Base-by-base conservation (phyloP, 2,113 vertebrate species). In the Pyxicephalus adspersus region DNA sequence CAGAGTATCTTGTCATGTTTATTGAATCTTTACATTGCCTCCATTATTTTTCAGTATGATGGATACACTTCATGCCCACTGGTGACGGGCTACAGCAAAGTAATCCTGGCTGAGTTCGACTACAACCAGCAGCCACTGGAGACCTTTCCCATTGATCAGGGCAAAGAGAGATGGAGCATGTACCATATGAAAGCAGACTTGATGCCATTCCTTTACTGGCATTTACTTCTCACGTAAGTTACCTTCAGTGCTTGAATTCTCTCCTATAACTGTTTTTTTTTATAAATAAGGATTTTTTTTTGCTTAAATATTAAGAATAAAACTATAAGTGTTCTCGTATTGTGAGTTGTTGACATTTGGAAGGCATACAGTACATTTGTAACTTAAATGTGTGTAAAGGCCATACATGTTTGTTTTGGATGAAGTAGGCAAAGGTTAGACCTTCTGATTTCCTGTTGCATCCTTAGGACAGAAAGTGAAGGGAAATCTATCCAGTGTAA, bases 31-130 rank as follows among this genome's bases (percentile, higher is more conserved):
- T 22, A 57, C 31, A 29, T 74, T 60, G 6, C 31, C 38, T 60
- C 20, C 20, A 31, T 83, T 28, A 26, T 6, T 91, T n/a, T 92
- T 67, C 76, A 99, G 98, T 99, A 99, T 5, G 94, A 98, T 76
- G 98, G 98, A 64, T 99, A 99, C 81, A 98, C 97, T 0, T 99
- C 98, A 0, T 99, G 98, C 80, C 98, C 97, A 0, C 84, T 99
- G 52, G 94, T 99, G 52, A 99, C 97, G 0, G 91, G 90, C 87
- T 99, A 98, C 87, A 95, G 94, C 82, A 94, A 93, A 0, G 96
- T 96, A 3, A 94, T 99, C 71, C 90, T 99, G 63, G 98, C 98
- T 0, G 98, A 99, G 84, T 99, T 99, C 86, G 95, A 98, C 88
- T 99, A 98, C 31, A 77, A 86, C 0, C 86, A 84, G 22, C 91